These are phyloP conservation scores for Hydrotaea cyrtoneurina DNA, from an alignment of 2,888 invertebrate species.

Conservation along the genomic window DNA sequence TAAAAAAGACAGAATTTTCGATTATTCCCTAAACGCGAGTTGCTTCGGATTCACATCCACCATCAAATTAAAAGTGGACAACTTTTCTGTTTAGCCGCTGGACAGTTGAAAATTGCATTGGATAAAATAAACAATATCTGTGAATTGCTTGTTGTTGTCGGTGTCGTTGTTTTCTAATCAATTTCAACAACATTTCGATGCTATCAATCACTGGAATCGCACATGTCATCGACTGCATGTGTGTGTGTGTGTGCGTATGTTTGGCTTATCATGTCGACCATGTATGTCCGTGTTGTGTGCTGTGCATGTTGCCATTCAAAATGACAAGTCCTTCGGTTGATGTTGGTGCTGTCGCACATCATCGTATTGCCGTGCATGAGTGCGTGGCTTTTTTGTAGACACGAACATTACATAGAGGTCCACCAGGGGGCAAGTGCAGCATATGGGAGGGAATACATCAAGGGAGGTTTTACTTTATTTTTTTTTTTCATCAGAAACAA, in stretches of 20 bases:
- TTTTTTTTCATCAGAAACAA: not conserved
- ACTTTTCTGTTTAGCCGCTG: too few relatives aligned
- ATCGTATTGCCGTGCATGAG: constrained; percentile 15
- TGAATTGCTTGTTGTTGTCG: not conserved
- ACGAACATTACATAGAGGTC: too few relatives aligned
- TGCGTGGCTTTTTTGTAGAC: too few relatives aligned
- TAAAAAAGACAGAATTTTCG: too few relatives aligned
- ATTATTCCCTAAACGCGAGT: too few relatives aligned
- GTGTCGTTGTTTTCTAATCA: constrained; percentile 51
- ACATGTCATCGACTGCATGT: not conserved
- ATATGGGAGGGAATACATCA: too few relatives aligned
- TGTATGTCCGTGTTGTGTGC: not conserved
- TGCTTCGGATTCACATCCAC: too few relatives aligned
- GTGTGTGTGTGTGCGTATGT: not conserved
- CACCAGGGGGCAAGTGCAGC: too few relatives aligned
- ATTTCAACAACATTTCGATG: constrained; percentile 54
- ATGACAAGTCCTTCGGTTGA: constrained; percentile 41
- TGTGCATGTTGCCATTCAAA: constrained; percentile 46
- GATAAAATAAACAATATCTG: too few relatives aligned
- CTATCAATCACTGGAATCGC: constrained; percentile 59
- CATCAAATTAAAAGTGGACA: too few relatives aligned
- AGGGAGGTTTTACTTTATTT: not conserved
- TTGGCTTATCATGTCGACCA: too few relatives aligned
- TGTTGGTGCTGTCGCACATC: constrained; percentile 8
- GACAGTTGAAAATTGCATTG: too few relatives aligned